These are phyloP conservation scores for Micropoecilia bifurca DNA, from an alignment of 2,797 vertebrate species.

Conservation along the genomic window DNA sequence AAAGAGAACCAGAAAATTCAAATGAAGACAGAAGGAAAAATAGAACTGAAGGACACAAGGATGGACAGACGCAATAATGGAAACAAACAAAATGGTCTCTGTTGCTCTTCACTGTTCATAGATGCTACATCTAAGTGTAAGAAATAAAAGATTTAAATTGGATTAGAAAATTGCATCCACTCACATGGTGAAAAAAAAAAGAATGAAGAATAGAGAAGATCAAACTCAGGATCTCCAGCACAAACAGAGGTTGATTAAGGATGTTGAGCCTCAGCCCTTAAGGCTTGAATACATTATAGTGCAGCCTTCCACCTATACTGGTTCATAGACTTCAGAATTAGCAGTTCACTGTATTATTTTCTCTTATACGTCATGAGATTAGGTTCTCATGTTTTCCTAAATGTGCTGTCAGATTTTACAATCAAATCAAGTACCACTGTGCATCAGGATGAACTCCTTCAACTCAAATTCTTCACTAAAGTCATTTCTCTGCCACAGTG, in stretches of 20 bases:
- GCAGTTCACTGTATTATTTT: neutral
- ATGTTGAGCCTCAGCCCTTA: neutral
- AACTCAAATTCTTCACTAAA: neutral
- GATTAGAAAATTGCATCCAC: too few relatives aligned
- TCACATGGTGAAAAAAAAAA: neutral
- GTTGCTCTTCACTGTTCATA: too few relatives aligned
- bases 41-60: neutral
- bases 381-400: neutral
- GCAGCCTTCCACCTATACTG: neutral
- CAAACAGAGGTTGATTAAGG: neutral
- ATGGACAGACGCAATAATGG: neutral
- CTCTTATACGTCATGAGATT: neutral
- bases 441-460: neutral
- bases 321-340: neutral
- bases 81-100: too few relatives aligned
- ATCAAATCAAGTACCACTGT: neutral
- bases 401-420: neutral
- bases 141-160: neutral
- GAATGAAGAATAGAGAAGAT: neutral
- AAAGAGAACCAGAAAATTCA: constrained; percentile 1
- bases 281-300: neutral
- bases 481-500: neutral
- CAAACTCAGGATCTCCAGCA: neutral
- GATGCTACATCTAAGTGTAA: neutral
- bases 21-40: neutral